phyloP scores from a whole-genome alignment of 1,140 invertebrate species.

The Sinella curviseta region DNA sequence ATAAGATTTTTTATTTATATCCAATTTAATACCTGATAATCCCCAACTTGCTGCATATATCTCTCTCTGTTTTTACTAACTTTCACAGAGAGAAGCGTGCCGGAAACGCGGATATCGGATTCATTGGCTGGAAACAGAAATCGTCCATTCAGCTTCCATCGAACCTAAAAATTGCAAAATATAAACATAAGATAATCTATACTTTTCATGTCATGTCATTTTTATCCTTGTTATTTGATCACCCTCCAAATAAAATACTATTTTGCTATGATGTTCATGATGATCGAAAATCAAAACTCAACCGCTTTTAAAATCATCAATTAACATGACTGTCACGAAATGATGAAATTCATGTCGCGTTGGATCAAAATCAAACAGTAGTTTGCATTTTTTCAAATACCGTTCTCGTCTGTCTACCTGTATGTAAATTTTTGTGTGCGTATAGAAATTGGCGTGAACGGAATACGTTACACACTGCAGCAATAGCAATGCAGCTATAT shows the following conservation, averaged over 20 bases:
- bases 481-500: too few relatives aligned
- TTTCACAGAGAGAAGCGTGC: constrained; percentile 46
- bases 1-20: neutral
- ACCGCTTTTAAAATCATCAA: neutral
- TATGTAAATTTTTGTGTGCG: too few relatives aligned
- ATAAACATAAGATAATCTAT: neutral
- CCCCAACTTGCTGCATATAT: constrained; percentile 53
- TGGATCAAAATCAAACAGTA: neutral
- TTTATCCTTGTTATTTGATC: neutral
- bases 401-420: too few relatives aligned
- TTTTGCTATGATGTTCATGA: neutral
- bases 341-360: neutral
- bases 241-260: neutral
- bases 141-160: constrained; percentile 68
- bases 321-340: constrained; percentile 14
- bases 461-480: too few relatives aligned
- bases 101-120: constrained; percentile 47
- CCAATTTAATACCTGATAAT: constrained; percentile 54
- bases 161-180: constrained; percentile 30
- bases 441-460: too few relatives aligned
- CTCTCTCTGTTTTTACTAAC: constrained; percentile 47
- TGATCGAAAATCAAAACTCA: neutral
- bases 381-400: too few relatives aligned
- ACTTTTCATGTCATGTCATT: neutral
- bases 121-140: constrained; percentile 47